Percentiles rank a stretch among this genome's conserved stretches.
These are phyloP conservation scores for Disparrhopalites patrizii DNA, from an alignment of 2,888 invertebrate genomes.

Conservation along the genomic window DNA sequence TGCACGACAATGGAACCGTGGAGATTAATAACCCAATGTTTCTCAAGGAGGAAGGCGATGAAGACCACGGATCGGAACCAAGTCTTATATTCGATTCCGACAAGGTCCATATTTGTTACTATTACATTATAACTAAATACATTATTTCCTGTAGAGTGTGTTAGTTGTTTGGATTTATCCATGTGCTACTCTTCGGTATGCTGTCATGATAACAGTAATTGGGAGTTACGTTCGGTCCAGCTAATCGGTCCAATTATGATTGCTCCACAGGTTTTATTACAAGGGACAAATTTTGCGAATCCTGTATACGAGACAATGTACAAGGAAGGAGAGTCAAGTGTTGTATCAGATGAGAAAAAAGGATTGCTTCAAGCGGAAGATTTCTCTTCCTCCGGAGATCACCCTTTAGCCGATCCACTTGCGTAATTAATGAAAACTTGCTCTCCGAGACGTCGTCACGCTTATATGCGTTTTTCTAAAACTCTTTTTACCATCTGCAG, in stretches of 20 bases:
- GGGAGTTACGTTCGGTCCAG: no score
- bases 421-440: constrained; percentile 34
- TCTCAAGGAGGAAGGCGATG: constrained; percentile 60
- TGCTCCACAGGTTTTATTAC: constrained; percentile 46
- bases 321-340: constrained; percentile 50
- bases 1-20: constrained; percentile 69
- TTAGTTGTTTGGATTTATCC: no score
- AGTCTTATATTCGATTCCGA: constrained; percentile 59
- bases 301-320: constrained; percentile 83
- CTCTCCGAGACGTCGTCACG: not conserved
- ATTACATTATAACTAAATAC: no score
- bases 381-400: constrained; percentile 48
- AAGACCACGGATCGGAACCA: constrained; percentile 53
- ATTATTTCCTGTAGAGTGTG: no score
- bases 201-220: no score
- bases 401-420: constrained; percentile 47
- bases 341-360: constrained; percentile 52
- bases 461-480: not conserved
- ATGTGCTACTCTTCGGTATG: no score
- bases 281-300: constrained; percentile 75
- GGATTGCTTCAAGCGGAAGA: constrained; percentile 51
- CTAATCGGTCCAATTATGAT: no score
- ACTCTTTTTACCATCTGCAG: no score
- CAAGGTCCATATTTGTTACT: constrained; percentile 55
- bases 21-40: constrained; percentile 85